Base-by-base conservation (phyloP, 1,140 invertebrate genomes). In the honey bee (Apis mellifera) region DNA sequence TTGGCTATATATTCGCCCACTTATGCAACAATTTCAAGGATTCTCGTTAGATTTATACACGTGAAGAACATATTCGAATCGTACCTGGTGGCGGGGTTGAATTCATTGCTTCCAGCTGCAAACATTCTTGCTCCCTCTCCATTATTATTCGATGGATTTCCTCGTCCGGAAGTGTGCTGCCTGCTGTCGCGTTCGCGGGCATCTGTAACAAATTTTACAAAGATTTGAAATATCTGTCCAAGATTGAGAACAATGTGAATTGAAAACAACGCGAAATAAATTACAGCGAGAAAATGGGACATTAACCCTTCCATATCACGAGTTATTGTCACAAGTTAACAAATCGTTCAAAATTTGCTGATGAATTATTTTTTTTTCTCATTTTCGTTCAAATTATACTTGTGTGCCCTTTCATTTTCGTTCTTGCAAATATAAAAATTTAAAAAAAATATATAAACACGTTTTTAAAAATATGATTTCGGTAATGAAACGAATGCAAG, bases 161-260 rank as follows among this genome's bases (percentile, higher is more conserved):
- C n/a, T 92, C 90, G 17, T 92, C 90, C 42, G 90, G 75, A 15
- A 92, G 78, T 2, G 87, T 92, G 64, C 89, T 92, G 23, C 90
- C 91, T 17, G 84, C 84, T 19, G 92, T 92, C 13, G 91, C 87
- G 71, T 92, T 92, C 62, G 80, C 86, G 12, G 91, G 90, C 88
- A 91, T 89, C 92, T 92, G 69, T 60, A 59, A n/a, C 9, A n/a
- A 54, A 77, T 50, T 48, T 50, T 4, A 42, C 21, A 66, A n/a
- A 66, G 32, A 32, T 42, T 42, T 42, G 7, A 42, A 42, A 42
- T 42, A 42, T 42, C 32, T 42, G 5, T 42, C 32, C 32, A 5
- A 42, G 5, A 42, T 42, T 42, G 32, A 42, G 5, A 42, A 42
- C 32, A 42, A 42, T 42, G 32, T 32, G 32, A 32, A 42, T 42